Base-by-base conservation (phyloP, 2,113 vertebrate species). In the Oryzias melastigma region DNA sequence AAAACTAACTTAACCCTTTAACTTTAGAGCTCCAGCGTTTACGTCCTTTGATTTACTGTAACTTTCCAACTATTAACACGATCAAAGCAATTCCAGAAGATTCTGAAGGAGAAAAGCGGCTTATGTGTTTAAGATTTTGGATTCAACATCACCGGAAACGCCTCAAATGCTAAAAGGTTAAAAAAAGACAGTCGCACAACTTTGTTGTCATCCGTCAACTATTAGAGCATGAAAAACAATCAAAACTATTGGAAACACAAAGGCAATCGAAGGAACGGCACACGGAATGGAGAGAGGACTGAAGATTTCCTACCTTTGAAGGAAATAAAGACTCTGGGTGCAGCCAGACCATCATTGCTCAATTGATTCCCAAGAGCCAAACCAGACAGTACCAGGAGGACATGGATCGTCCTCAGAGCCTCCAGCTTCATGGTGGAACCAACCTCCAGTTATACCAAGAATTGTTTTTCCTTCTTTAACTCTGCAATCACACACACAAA, bases 261-360 rank as follows among this genome's bases (percentile, higher is more conserved):
- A 43, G 40, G 20, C 27, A 49, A 52, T 7, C 14, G 14, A 20
- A 41, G 18, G 7, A 41, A 29, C 17, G 35, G 20, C 40, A 12
- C 16, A 29, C 35, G 4, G 5, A 35, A 24, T 4, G 17, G 1
- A 3, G 51, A 52, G 15, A 7, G 19, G 29, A 4, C 5, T 13
- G 6, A 5, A 57, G 3, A 25, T 43, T 49, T 73, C 85, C 72
- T 91, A 92, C 92, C 92, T 91, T 93, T 93, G 77, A 92, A 92
- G 76, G 91, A 85, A 77, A 92, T 87, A 75, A 89, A 92, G 78
- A 93, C 91, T 0, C 92, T 86, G 7, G 92, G 92, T 1, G 91
- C 89, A 0, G 91, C 86, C 57, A 89, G n/a, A 0, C 85, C 66
- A n/a, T 92, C 90, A 1, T 46, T 86, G 81, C 43, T 87, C 72